Evolutionary conservation across 2,888 invertebrate species (phyloP).

Genomic region (Zelleria hepariella): DNA sequence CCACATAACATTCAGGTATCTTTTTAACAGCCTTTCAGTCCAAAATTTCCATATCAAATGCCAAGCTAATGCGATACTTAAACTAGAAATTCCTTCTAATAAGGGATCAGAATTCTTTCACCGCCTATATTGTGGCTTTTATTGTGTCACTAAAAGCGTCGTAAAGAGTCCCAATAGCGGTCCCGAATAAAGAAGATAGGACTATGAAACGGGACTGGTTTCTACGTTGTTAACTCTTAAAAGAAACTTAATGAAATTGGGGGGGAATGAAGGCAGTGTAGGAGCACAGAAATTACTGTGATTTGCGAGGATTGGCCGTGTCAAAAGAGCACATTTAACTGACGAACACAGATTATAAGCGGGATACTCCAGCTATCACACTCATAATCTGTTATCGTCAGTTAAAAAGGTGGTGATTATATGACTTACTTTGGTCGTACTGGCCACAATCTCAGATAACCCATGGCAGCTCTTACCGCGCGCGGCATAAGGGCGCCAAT

Average conservation of each 20-base stretch:
- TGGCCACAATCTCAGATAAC: too few relatives aligned
- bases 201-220: neutral
- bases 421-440: too few relatives aligned
- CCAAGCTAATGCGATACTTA: neutral
- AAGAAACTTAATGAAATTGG: constrained; percentile 19
- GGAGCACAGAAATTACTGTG: too few relatives aligned
- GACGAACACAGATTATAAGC: too few relatives aligned
- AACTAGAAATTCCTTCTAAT: neutral
- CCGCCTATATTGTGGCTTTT: neutral
- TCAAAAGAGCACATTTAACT: too few relatives aligned
- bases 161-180: neutral
- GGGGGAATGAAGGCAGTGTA: neutral
- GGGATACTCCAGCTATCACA: too few relatives aligned
- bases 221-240: constrained; percentile 1
- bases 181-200: neutral
- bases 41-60: neutral
- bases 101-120: neutral
- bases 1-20: neutral
- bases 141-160: neutral
- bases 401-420: too few relatives aligned
- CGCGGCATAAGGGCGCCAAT: too few relatives aligned
- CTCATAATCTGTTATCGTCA: too few relatives aligned
- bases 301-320: too few relatives aligned
- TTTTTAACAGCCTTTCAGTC: neutral
- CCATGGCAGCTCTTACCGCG: too few relatives aligned